Percentiles rank a stretch among this genome's conserved stretches.
Conservation (phyloP, 1,140 invertebrate genomes). For the Conus betulinus region DNA sequence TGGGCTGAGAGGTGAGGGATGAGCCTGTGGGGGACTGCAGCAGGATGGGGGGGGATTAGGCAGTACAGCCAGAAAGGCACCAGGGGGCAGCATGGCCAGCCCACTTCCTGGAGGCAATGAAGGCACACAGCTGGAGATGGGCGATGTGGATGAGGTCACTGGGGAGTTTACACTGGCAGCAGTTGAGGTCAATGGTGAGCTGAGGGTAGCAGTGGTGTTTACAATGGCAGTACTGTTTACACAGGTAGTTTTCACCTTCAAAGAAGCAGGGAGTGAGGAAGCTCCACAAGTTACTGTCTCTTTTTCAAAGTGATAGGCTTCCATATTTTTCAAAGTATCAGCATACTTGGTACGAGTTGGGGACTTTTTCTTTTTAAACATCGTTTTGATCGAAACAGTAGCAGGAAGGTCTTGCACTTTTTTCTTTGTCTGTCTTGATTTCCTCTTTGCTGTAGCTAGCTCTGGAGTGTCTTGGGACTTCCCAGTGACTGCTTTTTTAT, state of each 20-base stretch:
- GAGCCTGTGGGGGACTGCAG: not conserved
- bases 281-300: not conserved
- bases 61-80: slow-evolving; percentile 5
- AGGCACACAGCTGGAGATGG: not conserved
- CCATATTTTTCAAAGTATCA: slow-evolving; percentile 17
- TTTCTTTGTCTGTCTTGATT: not conserved
- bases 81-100: slow-evolving; percentile 26
- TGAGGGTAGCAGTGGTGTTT: not conserved
- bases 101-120: not conserved
- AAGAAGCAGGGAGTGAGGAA: not conserved
- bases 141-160: not conserved
- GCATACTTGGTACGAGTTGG: not conserved
- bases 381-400: not conserved
- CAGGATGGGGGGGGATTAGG: slow-evolving; percentile 6
- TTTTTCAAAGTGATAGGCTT: not conserved
- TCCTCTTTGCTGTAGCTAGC: not conserved
- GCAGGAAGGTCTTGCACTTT: not conserved
- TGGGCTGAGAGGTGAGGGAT: not conserved
- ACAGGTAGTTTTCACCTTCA: no score
- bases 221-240: not conserved
- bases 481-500: not conserved
- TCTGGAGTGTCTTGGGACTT: not conserved
- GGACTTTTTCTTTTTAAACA: slow-evolving; percentile 14
- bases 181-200: not conserved
- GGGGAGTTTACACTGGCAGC: not conserved